Percentiles rank a stretch among this genome's conserved stretches.
phyloP scores from a whole-genome alignment of 2,888 invertebrate genomes.

The Tenthredo notha region DNA sequence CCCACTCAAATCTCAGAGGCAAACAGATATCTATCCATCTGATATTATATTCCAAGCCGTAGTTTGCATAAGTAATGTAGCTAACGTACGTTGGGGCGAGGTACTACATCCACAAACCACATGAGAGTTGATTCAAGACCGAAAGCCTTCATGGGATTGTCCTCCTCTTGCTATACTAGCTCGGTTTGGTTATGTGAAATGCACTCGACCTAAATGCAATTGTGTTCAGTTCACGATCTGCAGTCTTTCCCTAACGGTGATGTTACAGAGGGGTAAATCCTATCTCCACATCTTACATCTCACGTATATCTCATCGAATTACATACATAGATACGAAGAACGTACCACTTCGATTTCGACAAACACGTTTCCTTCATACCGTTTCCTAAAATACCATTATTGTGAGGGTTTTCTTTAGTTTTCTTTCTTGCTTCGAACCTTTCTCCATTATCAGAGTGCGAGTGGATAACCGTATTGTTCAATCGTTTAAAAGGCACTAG shows the following conservation, averaged over 20 bases:
- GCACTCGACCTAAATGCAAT: slow-evolving; percentile 34
- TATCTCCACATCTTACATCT: neutral
- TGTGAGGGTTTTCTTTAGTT: neutral
- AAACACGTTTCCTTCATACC: neutral
- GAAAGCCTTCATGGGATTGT: slow-evolving; percentile 34
- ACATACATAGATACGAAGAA: neutral
- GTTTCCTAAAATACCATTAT: neutral
- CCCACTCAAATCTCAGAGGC: slow-evolving; percentile 43
- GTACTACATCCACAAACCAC: slow-evolving; percentile 12
- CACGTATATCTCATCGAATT: neutral
- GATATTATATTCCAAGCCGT: slow-evolving; percentile 31
- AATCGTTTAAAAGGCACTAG: slow-evolving; percentile 62
- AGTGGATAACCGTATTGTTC: slow-evolving; percentile 63
- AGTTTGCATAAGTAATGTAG: slow-evolving; percentile 48
- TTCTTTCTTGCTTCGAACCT: neutral
- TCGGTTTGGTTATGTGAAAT: slow-evolving; percentile 3
- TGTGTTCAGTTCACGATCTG: slow-evolving; percentile 30
- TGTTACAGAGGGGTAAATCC: slow-evolving; percentile 8
- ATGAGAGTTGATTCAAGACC: slow-evolving; percentile 31
- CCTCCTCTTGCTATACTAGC: neutral
- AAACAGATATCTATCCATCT: slow-evolving; percentile 33
- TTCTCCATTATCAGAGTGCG: slow-evolving; percentile 16
- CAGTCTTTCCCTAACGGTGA: slow-evolving; percentile 3
- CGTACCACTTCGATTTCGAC: neutral
- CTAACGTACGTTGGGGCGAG: neutral